phyloP scores from a whole-genome alignment of 2,113 vertebrate genomes.

The Hemicordylus capensis region DNA sequence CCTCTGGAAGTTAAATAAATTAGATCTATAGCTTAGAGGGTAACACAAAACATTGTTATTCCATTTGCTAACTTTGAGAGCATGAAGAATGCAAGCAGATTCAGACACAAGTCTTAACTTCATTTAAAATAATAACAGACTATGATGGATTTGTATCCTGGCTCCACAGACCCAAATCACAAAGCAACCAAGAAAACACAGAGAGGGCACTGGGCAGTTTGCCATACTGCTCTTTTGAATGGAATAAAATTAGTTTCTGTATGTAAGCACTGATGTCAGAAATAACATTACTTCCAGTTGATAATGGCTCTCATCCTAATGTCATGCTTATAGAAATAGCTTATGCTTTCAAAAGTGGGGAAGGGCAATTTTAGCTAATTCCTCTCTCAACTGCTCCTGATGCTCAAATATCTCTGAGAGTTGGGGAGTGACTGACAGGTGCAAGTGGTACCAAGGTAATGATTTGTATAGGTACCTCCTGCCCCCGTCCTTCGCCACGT shows the following conservation, averaged over 20 bases:
- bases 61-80: constrained; percentile 58
- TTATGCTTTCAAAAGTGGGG: no score
- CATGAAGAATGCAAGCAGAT: constrained; percentile 55
- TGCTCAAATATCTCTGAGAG: no score
- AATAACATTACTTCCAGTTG: constrained; percentile 6
- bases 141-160: neutral
- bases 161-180: neutral
- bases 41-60: constrained; percentile 62
- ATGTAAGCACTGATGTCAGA: neutral
- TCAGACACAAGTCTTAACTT: constrained; percentile 38
- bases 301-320: no score
- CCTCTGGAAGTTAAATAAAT: constrained; percentile 66
- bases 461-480: no score
- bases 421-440: no score
- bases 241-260: neutral
- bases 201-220: constrained; percentile 30
- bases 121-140: neutral
- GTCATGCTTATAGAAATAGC: no score
- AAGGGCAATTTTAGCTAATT: no score
- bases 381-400: no score
- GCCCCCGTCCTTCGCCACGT: no score
- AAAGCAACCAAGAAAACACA: neutral
- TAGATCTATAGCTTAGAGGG: constrained; percentile 59
- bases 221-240: neutral
- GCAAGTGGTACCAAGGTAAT: no score